Evolutionary conservation across 1,140 invertebrate genomes (phyloP).

Genomic region (Drosophila repleta): DNA sequence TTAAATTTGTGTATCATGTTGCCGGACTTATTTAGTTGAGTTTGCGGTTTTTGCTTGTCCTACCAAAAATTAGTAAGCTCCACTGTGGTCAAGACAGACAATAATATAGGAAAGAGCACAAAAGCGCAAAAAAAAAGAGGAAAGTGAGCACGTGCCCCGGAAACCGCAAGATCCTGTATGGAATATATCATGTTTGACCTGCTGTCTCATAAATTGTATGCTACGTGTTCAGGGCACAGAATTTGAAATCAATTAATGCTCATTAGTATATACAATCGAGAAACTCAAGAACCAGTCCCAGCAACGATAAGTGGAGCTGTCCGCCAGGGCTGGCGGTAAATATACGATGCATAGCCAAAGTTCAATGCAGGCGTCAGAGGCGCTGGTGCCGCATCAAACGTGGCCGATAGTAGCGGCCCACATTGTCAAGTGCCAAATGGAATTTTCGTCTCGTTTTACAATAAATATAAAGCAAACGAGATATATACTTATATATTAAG

Average conservation of each 20-base stretch:
- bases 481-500: slow-evolving; percentile 2
- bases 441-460: slow-evolving; percentile 45
- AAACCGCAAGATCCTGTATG: slow-evolving; percentile 71
- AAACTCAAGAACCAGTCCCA: slow-evolving; percentile 32
- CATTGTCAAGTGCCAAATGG: slow-evolving; percentile 53
- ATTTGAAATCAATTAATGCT: slow-evolving; percentile 71
- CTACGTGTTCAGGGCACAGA: background rate
- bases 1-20: slow-evolving; percentile 2
- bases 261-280: slow-evolving; percentile 46
- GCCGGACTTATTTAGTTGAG: slow-evolving; percentile 60
- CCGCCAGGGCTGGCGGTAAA: slow-evolving; percentile 15
- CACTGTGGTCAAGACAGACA: slow-evolving; percentile 19
- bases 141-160: slow-evolving; percentile 56
- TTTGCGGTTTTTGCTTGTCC: slow-evolving; percentile 66
- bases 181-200: slow-evolving; percentile 25
- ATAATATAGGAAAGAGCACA: background rate
- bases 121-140: background rate
- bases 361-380: slow-evolving; percentile 40
- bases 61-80: background rate
- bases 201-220: slow-evolving; percentile 33
- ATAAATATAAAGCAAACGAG: slow-evolving; percentile 12
- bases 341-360: slow-evolving; percentile 73
- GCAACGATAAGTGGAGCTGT: slow-evolving; percentile 59
- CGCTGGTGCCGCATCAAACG: slow-evolving; percentile 44
- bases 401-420: slow-evolving; percentile 22